Conservation (phyloP, 2,113 vertebrate species). For the Clarias gariepinus region DNA sequence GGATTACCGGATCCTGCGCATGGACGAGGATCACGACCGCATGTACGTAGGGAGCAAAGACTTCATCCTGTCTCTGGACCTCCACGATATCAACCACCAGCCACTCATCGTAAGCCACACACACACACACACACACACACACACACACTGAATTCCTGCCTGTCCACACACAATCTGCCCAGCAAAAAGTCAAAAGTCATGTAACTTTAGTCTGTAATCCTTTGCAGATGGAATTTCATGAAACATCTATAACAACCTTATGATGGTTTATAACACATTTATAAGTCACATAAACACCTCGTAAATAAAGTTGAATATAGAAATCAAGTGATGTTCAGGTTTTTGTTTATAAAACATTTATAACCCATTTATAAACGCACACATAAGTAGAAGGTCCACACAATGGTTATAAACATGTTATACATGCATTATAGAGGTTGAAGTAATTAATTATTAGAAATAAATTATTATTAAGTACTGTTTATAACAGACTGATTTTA, state of each 20-base stretch:
- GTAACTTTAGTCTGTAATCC: neutral
- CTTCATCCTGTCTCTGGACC: conserved; percentile 92
- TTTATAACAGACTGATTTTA: neutral
- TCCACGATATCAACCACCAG: conserved; percentile 97
- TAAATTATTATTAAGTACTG: neutral
- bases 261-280: neutral
- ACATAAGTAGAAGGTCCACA: neutral
- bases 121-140: conserved; percentile 13
- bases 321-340: neutral
- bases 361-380: neutral
- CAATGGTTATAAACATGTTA: neutral
- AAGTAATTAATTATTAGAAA: neutral
- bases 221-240: neutral
- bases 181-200: neutral
- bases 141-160: neutral
- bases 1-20: conserved; percentile 92
- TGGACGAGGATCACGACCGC: conserved; percentile 97
- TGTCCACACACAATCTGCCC: neutral
- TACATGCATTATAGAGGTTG: neutral
- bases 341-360: neutral
- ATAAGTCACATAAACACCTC: neutral
- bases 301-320: neutral
- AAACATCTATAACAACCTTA: neutral
- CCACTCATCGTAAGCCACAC: conserved; percentile 87
- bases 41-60: conserved; percentile 99